Conservation (phyloP, 2,797 vertebrate genomes). For the Coracias cyanogaster region DNA sequence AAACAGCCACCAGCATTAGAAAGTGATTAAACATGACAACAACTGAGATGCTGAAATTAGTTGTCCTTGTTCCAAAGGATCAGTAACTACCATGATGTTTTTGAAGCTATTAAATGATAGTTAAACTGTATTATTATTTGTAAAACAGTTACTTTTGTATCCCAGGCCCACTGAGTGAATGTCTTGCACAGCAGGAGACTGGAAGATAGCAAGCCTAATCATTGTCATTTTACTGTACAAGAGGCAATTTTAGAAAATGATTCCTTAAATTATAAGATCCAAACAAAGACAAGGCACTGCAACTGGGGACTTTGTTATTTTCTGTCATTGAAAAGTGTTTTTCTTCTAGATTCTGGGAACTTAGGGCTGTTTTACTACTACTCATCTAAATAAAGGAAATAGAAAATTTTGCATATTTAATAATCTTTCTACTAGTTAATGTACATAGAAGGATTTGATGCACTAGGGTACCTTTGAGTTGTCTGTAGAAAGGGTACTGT, state of each 20-base stretch:
- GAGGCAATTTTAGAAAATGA: constrained; percentile 63
- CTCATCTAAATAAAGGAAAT: background rate
- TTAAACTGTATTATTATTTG: constrained; percentile 54
- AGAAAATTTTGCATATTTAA: background rate
- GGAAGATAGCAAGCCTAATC: constrained; percentile 10
- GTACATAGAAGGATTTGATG: background rate
- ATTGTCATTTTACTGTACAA: constrained; percentile 60
- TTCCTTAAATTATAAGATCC: constrained; percentile 62
- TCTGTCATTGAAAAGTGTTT: background rate
- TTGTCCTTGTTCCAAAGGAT: background rate
- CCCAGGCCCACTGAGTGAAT: constrained; percentile 18
- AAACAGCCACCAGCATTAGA: constrained; percentile 45
- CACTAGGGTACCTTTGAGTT: background rate
- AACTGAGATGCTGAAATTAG: constrained; percentile 53
- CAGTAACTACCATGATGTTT: constrained; percentile 36
- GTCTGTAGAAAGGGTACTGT: background rate
- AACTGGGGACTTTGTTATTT: constrained; percentile 32
- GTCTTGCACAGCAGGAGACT: constrained; percentile 36
- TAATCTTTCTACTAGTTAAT: background rate
- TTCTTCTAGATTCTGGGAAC: background rate
- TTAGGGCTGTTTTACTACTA: background rate
- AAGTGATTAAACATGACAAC: constrained; percentile 56
- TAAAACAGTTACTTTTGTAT: constrained; percentile 59
- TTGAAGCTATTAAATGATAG: constrained; percentile 42
- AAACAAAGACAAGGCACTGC: constrained; percentile 49